A percentile compares a stretch with the other conserved stretches of the same genome.
phyloP scores from a whole-genome alignment of 2,113 vertebrate genomes.

The Uropsilus gracilis region DNA sequence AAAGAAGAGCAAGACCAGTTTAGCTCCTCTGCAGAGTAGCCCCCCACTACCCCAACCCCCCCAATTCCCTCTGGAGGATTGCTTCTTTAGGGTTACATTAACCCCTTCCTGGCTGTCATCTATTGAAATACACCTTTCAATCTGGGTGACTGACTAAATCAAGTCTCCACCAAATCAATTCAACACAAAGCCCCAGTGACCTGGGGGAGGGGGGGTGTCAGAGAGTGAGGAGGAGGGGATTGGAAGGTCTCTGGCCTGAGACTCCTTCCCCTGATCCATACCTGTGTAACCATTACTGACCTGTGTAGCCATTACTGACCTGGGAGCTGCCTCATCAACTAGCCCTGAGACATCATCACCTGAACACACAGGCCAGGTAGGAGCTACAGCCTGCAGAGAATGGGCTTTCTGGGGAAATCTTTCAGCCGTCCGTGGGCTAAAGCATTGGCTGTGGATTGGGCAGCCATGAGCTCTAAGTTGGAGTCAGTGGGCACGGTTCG shows the following conservation, averaged over 20 bases:
- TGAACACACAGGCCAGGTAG: not conserved
- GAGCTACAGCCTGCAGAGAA: not conserved
- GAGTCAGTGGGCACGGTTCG: not conserved
- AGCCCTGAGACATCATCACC: not conserved
- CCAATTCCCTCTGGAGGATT: not conserved
- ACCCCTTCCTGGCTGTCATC: not conserved
- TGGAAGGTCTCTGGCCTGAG: too few species aligned
- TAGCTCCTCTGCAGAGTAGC: fast-evolving
- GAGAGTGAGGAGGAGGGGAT: not conserved
- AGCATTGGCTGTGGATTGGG: too few species aligned
- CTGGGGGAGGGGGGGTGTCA: not conserved
- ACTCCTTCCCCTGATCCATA: not conserved
- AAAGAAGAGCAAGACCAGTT: not conserved
- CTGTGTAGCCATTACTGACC: too few species aligned
- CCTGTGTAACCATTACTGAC: too few species aligned
- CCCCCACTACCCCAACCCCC: not conserved
- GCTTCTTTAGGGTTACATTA: not conserved
- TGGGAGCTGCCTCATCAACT: not conserved
- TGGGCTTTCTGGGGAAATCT: not conserved
- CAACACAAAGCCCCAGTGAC: not conserved
- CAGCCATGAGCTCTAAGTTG: not conserved
- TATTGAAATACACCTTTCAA: not conserved
- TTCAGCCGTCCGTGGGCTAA: not conserved
- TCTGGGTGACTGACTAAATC: too few species aligned
- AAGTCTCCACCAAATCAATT: not conserved